Evolutionary conservation across 92 coral and sea anemone species (phyloP), one percentile per base, ranked within the genome.

Genomic region (Paragorgia papillata): DNA sequence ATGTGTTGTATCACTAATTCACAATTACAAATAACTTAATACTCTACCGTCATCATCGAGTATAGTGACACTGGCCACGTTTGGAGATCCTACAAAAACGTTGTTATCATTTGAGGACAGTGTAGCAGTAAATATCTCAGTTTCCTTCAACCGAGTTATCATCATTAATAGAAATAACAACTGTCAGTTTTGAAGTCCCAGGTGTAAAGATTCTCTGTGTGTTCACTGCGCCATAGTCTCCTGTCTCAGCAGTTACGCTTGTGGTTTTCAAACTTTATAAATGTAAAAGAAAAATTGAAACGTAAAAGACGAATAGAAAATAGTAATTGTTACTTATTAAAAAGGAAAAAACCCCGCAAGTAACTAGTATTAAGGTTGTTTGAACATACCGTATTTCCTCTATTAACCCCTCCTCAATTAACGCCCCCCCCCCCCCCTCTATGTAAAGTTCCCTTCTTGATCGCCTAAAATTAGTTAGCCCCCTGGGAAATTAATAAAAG

Each of bases 71-170:
- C 26, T 58, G 9, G 81, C 57, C 10, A 9, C 9, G 14, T 0
- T 40, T 20, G 39, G 27, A 17, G 48, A 21, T 9, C 9, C 59
- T 19, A 40, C 3, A 14, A 40, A 8, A 24, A 75, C 81, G 12
- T 54, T 34, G 50, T 56, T 39, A 10, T 29, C 49, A 12, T 25
- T 61, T 35, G 58, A 14, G 12, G 58, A 24, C 25, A 81, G 54
- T n/a, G 12, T 9, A 4, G 62, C 66, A n/a, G 24, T 9, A 71
- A 81, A 81, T n/a, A 32, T 29, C 28, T 81, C 85, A 13, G 66
- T 1, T 3, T 27, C 12, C 29, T 81, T n/a, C 85, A 1, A 73
- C 75, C 1, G 31, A 21, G 32, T 48, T 73, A 30, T 81, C 85
- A 8, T 73, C 43, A 31, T 21, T 33, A 34, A 81, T 81, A 1